phyloP scores from a whole-genome alignment of 1,140 invertebrate genomes.

The Maconellicoccus hirsutus region DNA sequence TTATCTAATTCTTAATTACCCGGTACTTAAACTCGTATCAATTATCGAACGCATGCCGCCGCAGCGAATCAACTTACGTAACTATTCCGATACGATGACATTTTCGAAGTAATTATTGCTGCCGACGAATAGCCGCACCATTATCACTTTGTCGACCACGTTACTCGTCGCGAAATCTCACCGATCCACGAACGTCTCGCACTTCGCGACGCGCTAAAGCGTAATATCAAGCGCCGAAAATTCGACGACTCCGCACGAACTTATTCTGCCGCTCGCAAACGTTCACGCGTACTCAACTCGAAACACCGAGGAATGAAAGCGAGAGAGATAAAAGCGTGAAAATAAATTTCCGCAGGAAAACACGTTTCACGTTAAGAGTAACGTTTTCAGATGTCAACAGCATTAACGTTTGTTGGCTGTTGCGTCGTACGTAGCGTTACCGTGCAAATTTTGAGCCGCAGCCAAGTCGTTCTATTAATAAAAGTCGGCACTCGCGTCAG shows the following conservation, averaged over 20 bases:
- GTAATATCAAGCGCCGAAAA: too few relatives aligned
- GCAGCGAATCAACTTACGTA: conserved; percentile 1
- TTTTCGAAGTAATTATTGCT: neutral
- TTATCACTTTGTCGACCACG: neutral
- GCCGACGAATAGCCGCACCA: neutral
- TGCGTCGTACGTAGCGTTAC: neutral
- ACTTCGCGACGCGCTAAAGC: neutral
- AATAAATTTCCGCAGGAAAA: neutral
- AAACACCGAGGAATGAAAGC: too few relatives aligned
- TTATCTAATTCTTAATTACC: too few relatives aligned
- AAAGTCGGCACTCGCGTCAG: neutral
- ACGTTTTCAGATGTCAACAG: conserved; percentile 3
- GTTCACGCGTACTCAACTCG: too few relatives aligned
- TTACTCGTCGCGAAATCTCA: too few relatives aligned
- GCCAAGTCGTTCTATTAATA: conserved; percentile 13
- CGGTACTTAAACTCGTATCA: too few relatives aligned
- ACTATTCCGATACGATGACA: conserved; percentile 5
- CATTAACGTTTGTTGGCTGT: conserved; percentile 12
- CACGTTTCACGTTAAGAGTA: conserved; percentile 13
- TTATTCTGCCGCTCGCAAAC: too few relatives aligned
- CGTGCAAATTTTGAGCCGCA: neutral
- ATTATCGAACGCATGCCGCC: too few relatives aligned
- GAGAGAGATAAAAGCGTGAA: neutral
- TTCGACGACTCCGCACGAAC: too few relatives aligned
- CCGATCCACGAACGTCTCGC: neutral